A percentile compares a stretch with the other conserved stretches of the same genome.
These are phyloP conservation scores for Hafferia zeledoni DNA, from an alignment of 2,797 vertebrate species.

Conservation along the genomic window DNA sequence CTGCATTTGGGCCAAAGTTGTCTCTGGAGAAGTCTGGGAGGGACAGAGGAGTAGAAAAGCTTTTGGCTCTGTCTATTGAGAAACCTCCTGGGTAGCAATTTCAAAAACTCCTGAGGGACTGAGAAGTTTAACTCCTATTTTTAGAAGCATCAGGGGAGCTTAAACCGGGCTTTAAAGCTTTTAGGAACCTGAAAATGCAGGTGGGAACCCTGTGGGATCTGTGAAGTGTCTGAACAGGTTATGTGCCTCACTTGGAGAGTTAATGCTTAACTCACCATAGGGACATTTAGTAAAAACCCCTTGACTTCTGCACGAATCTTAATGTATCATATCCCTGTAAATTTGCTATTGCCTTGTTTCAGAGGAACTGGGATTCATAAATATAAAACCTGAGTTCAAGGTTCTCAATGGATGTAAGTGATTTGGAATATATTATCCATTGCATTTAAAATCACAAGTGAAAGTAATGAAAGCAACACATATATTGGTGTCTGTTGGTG, in stretches of 20 bases:
- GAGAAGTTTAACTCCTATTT: slow-evolving; percentile 6
- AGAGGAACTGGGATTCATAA: background rate
- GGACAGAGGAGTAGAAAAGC: slow-evolving; percentile 11
- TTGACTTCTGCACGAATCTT: background rate
- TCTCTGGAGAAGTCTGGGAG: slow-evolving; percentile 29
- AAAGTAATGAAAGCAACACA: background rate
- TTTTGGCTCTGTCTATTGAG: slow-evolving; percentile 16
- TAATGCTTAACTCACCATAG: background rate
- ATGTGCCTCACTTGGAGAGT: background rate
- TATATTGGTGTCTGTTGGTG: background rate
- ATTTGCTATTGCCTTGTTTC: background rate
- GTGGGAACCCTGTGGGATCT: background rate
- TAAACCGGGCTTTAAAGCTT: slow-evolving; percentile 34
- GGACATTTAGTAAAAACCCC: background rate
- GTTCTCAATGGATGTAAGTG: background rate
- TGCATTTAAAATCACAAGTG: background rate
- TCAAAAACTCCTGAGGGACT: slow-evolving; percentile 4
- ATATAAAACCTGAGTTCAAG: background rate
- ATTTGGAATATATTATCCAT: background rate
- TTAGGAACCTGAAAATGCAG: slow-evolving; percentile 22
- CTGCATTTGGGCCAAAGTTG: background rate
- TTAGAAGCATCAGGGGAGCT: slow-evolving; percentile 20
- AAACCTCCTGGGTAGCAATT: slow-evolving; percentile 38
- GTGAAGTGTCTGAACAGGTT: slow-evolving; percentile 15
- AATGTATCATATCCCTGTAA: background rate